A percentile compares a stretch with the other conserved stretches of the same genome.
Evolutionary conservation across 2,888 invertebrate genomes (phyloP).

Genomic region (Drosophila meridionalis): DNA sequence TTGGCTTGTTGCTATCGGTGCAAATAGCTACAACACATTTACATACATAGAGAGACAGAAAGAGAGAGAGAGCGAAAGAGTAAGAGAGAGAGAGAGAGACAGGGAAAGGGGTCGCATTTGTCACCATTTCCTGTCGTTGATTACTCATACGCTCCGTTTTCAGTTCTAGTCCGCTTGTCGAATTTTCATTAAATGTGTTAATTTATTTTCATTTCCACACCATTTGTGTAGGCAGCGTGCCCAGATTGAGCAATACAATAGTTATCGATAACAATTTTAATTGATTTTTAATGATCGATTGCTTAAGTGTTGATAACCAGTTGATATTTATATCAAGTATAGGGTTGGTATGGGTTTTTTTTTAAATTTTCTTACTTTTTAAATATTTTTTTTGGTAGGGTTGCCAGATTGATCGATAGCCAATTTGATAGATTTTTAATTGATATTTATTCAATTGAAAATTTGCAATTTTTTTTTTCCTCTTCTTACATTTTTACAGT

Average conservation of each 20-base stretch:
- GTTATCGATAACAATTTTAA: slow-evolving; percentile 16
- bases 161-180: slow-evolving; percentile 55
- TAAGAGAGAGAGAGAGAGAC: background rate
- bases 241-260: background rate
- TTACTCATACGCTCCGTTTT: slow-evolving; percentile 81
- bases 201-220: slow-evolving; percentile 77
- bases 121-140: slow-evolving; percentile 82
- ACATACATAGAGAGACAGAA: slow-evolving; percentile 52
- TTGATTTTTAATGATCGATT: background rate
- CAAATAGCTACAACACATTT: slow-evolving; percentile 78
- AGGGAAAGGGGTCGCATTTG: slow-evolving; percentile 64
- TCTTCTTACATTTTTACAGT: no score
- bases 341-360: no score
- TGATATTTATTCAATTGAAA: no score
- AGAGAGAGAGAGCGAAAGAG: slow-evolving; percentile 4
- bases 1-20: slow-evolving; percentile 79
- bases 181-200: slow-evolving; percentile 78
- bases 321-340: background rate
- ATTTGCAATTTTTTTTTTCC: no score
- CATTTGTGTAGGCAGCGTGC: slow-evolving; percentile 36
- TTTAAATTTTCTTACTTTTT: background rate
- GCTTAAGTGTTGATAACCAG: background rate
- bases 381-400: background rate
- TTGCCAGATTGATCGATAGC: background rate
- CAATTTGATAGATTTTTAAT: background rate